Conservation (phyloP, 2,113 vertebrate species). For the Aramus guarauna region DNA sequence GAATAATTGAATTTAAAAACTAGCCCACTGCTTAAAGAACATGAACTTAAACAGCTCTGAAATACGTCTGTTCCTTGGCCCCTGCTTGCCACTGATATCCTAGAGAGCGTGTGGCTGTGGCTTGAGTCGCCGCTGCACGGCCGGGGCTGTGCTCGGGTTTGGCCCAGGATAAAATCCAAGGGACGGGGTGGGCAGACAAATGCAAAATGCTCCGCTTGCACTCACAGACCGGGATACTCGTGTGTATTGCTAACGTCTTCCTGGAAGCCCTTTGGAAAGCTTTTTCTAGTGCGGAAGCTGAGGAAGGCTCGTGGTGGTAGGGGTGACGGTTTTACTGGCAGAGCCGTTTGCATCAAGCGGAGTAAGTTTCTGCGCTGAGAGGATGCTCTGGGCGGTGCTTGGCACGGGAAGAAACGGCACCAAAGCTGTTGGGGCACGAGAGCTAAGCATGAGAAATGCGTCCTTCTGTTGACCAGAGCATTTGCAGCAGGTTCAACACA, state of each 20-base stretch:
- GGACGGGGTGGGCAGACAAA: too few relatives aligned
- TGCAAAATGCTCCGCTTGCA: background rate
- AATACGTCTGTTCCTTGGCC: background rate
- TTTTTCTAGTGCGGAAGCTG: background rate
- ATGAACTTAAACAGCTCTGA: background rate
- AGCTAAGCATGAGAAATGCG: background rate
- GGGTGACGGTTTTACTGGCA: background rate
- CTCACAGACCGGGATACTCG: fast-evolving
- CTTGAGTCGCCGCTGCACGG: background rate
- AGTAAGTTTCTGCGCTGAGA: background rate
- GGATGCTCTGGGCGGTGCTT: background rate
- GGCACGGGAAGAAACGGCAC: background rate
- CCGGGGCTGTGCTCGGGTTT: background rate
- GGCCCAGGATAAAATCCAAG: background rate
- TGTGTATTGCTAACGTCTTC: background rate
- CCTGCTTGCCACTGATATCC: background rate
- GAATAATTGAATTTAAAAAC: slow-evolving; percentile 3
- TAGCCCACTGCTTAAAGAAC: background rate
- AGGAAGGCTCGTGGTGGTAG: background rate
- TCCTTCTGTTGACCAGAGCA: too few relatives aligned
- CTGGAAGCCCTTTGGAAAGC: background rate
- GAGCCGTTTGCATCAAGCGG: background rate
- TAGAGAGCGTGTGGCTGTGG: fast-evolving
- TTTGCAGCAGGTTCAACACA: background rate
- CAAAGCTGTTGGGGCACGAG: too few relatives aligned